Evolutionary conservation across 1,140 invertebrate species (phyloP).

Genomic region (Globodera ellingtonae): DNA sequence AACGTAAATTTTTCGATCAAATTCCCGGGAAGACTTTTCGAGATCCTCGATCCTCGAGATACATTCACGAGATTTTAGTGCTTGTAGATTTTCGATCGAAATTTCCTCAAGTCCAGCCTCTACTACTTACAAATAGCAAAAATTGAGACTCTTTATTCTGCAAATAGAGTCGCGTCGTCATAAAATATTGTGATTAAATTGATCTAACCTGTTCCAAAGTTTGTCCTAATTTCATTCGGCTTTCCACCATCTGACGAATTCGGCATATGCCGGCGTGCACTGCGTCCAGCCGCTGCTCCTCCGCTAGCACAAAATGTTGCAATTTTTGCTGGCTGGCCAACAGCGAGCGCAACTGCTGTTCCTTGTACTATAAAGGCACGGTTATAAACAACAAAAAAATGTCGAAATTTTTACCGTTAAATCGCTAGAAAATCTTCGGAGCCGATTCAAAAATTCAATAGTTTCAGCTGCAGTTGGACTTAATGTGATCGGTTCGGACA

Average conservation of each 20-base stretch:
- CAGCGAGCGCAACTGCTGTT: constrained; percentile 40
- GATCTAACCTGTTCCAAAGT: constrained; percentile 35
- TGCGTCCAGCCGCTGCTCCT: constrained; percentile 7
- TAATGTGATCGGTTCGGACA: constrained; percentile 26
- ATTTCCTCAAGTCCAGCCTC: too few species aligned
- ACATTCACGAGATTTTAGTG: too few species aligned
- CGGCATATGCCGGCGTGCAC: constrained; percentile 5
- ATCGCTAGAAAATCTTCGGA: constrained; percentile 51
- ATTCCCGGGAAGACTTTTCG: too few species aligned
- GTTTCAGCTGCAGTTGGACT: constrained; percentile 9
- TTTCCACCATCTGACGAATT: constrained; percentile 12
- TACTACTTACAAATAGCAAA: too few species aligned
- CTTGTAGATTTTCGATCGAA: too few species aligned
- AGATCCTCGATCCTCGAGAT: too few species aligned
- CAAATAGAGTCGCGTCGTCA: too few species aligned
- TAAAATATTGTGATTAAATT: too few species aligned
- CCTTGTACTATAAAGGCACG: constrained; percentile 23
- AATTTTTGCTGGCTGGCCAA: constrained; percentile 47
- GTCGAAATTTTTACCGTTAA: constrained; percentile 39
- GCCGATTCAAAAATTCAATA: constrained; percentile 50
- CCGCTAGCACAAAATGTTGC: not conserved
- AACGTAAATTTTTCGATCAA: too few species aligned
- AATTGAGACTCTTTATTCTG: too few species aligned
- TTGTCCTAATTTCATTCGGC: constrained; percentile 18
- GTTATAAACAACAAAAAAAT: not conserved